Evolutionary conservation across 2,113 vertebrate genomes (phyloP).

Genomic region (Gobio gobio): DNA sequence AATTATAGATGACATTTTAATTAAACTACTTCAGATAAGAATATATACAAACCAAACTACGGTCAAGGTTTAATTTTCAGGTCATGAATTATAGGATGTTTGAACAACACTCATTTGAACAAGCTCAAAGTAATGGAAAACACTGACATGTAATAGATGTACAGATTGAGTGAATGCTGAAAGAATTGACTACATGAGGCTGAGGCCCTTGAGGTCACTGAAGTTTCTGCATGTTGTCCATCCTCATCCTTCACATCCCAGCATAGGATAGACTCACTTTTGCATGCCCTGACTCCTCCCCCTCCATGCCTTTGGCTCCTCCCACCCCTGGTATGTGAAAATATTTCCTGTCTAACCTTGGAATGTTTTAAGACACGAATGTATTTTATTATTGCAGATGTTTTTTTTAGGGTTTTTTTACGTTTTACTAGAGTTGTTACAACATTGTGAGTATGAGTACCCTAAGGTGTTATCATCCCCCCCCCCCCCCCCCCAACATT

Average conservation of each 20-base stretch:
- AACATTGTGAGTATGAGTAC: background rate
- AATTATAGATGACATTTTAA: background rate
- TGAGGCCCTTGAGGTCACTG: slow-evolving; percentile 52
- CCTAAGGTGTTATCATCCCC: background rate
- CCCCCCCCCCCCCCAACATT: too few relatives aligned
- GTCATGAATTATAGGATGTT: background rate
- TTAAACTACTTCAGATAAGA: background rate
- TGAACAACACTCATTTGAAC: background rate
- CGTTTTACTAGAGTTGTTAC: background rate
- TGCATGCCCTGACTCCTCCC: slow-evolving; percentile 85
- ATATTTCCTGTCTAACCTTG: slow-evolving; percentile 62
- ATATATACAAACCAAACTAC: too few relatives aligned
- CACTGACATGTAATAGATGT: background rate
- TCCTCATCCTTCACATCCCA: slow-evolving; percentile 53
- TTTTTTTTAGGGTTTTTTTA: background rate
- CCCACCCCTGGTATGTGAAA: slow-evolving; percentile 82
- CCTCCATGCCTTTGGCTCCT: slow-evolving; percentile 65
- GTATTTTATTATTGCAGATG: background rate
- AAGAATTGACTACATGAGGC: slow-evolving; percentile 18
- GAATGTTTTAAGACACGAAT: slow-evolving; percentile 39
- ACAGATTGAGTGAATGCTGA: background rate
- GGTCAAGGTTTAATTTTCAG: background rate
- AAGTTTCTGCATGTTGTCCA: slow-evolving; percentile 87
- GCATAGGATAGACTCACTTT: slow-evolving; percentile 79
- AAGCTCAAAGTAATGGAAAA: background rate